Percentiles rank a stretch among this genome's conserved stretches.
Conservation (phyloP, 2,888 invertebrate genomes). For the Campopleginae sp. region DNA sequence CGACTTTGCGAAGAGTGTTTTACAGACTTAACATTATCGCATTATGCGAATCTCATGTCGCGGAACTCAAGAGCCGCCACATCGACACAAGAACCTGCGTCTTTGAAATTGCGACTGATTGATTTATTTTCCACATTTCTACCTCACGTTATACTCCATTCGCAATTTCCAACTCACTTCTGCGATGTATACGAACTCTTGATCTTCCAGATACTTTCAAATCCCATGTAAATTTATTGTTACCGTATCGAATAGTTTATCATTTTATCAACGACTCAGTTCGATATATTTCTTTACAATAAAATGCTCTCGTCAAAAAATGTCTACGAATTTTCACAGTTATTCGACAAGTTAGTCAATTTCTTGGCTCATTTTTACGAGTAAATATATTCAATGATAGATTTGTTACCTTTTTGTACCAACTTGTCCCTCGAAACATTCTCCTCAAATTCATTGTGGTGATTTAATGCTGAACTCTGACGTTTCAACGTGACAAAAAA, state of each 20-base stretch:
- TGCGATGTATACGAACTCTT: not conserved
- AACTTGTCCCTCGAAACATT: too few species aligned
- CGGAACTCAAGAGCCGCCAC: not conserved
- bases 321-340: not conserved
- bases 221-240: not conserved
- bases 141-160: conserved; percentile 4
- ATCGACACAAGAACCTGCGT: not conserved
- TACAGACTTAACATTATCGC: conserved; percentile 13
- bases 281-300: not conserved
- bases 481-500: too few species aligned
- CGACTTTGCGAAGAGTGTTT: not conserved
- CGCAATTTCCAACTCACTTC: not conserved
- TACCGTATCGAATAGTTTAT: not conserved
- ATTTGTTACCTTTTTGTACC: too few species aligned
- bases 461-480: too few species aligned
- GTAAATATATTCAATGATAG: too few species aligned
- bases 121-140: conserved; percentile 38
- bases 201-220: not conserved
- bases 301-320: not conserved
- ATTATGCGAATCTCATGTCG: not conserved
- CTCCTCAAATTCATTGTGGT: too few species aligned
- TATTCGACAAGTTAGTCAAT: not conserved
- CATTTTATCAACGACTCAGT: not conserved
- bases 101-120: conserved; percentile 30
- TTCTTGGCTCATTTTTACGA: not conserved